phyloP scores from a whole-genome alignment of 1,140 invertebrate genomes.

The Galleria mellonella region DNA sequence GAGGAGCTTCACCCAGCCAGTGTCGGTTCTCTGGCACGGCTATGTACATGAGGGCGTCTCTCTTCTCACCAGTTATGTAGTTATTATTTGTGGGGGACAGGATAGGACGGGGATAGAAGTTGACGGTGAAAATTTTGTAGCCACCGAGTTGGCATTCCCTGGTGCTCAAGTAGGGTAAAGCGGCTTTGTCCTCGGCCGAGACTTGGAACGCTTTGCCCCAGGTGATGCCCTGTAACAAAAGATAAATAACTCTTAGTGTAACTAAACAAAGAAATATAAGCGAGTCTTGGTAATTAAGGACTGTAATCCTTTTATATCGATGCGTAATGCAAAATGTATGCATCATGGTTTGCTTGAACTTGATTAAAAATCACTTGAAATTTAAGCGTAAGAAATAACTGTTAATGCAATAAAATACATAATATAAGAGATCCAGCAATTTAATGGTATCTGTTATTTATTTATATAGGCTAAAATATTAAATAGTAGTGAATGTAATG shows the following conservation, averaged over 20 bases:
- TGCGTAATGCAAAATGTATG: too few relatives aligned
- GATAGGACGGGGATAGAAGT: constrained; percentile 81
- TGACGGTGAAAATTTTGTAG: constrained; percentile 81
- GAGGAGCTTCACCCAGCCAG: constrained; percentile 84
- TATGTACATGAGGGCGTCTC: constrained; percentile 81
- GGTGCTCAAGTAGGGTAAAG: constrained; percentile 83
- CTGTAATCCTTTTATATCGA: too few relatives aligned
- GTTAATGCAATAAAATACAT: too few relatives aligned
- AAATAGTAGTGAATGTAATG: too few relatives aligned
- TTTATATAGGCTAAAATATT: too few relatives aligned
- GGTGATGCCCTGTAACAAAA: constrained; percentile 80
- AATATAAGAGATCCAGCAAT: too few relatives aligned
- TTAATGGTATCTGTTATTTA: too few relatives aligned
- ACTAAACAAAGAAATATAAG: too few relatives aligned
- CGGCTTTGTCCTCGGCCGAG: constrained; percentile 75
- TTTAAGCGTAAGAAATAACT: too few relatives aligned
- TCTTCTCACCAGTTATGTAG: constrained; percentile 48
- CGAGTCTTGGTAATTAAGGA: too few relatives aligned
- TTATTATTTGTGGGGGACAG: constrained; percentile 58
- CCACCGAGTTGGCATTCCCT: constrained; percentile 87
- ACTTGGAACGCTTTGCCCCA: constrained; percentile 89
- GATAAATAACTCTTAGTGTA: constrained; percentile 2
- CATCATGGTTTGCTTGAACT: too few relatives aligned
- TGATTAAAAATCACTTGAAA: too few relatives aligned
- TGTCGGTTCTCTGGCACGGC: constrained; percentile 82